These are phyloP conservation scores for Dioctria linearis DNA, from an alignment of 2,888 invertebrate species.

Conservation along the genomic window DNA sequence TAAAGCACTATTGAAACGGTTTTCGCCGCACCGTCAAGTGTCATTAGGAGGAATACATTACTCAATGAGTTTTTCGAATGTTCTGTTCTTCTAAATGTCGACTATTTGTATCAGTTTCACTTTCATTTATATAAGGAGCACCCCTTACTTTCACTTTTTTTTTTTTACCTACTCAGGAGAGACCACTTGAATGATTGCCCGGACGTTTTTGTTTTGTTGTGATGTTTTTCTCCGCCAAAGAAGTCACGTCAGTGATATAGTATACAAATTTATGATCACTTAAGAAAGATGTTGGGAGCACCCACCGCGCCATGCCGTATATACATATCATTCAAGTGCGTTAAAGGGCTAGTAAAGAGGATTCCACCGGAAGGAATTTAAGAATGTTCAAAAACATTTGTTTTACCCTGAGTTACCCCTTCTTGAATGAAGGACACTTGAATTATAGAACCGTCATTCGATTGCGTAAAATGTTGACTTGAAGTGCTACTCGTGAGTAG, in stretches of 20 bases:
- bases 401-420: slow-evolving; percentile 15
- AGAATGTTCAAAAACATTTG: slow-evolving; percentile 10
- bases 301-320: neutral
- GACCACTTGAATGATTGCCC: slow-evolving; percentile 25
- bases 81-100: slow-evolving; percentile 1
- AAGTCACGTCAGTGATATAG: slow-evolving; percentile 17
- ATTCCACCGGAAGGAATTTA: slow-evolving; percentile 4
- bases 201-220: slow-evolving; percentile 14
- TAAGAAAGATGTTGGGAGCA: slow-evolving; percentile 13
- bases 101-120: slow-evolving; percentile 7
- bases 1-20: no score
- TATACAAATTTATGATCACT: slow-evolving; percentile 40
- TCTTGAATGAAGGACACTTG: slow-evolving; percentile 29
- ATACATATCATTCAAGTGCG: slow-evolving; percentile 3
- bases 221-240: slow-evolving; percentile 16
- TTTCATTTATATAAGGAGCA: neutral
- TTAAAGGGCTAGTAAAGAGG: slow-evolving; percentile 32
- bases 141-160: slow-evolving; percentile 2
- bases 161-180: neutral
- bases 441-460: slow-evolving; percentile 14
- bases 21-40: neutral
- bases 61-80: neutral
- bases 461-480: slow-evolving; percentile 8
- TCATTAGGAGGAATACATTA: slow-evolving; percentile 6
- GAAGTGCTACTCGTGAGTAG: neutral